Conservation (phyloP, 2,113 vertebrate species). For the Suricata suricatta region DNA sequence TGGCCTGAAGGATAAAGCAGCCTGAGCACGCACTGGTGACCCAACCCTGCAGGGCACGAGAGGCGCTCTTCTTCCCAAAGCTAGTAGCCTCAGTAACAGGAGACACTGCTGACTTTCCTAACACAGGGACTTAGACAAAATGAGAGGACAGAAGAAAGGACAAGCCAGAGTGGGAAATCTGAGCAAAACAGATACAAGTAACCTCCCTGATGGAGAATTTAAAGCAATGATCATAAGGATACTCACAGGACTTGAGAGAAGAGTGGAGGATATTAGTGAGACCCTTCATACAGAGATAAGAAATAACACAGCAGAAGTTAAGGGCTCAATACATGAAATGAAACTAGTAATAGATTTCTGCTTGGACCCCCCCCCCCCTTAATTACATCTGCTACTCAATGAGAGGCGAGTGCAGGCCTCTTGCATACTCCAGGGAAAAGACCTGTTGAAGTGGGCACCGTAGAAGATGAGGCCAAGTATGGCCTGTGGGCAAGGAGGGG, state of each 20-base stretch:
- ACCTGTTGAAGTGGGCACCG: neutral
- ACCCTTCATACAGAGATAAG: neutral
- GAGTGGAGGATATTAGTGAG: neutral
- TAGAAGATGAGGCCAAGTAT: neutral
- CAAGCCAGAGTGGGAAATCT: neutral
- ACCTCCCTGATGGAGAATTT: neutral
- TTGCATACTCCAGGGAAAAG: neutral
- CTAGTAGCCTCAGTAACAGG: neutral
- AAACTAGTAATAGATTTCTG: neutral
- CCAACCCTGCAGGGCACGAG: neutral
- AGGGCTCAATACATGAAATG: neutral
- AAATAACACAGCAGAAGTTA: neutral
- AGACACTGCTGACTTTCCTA: neutral
- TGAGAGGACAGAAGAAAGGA: neutral
- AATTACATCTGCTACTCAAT: neutral
- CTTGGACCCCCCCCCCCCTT: too few relatives aligned
- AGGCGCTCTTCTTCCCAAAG: neutral
- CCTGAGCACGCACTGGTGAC: neutral
- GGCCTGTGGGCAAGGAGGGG: neutral
- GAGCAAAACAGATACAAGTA: neutral
- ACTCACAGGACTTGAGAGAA: neutral
- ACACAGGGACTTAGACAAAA: neutral
- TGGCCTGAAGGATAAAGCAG: neutral
- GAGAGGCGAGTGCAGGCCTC: neutral
- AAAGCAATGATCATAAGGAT: neutral